Evolutionary conservation across 2,113 vertebrate genomes (phyloP).

Genomic region (Dasyornis broadbenti): DNA sequence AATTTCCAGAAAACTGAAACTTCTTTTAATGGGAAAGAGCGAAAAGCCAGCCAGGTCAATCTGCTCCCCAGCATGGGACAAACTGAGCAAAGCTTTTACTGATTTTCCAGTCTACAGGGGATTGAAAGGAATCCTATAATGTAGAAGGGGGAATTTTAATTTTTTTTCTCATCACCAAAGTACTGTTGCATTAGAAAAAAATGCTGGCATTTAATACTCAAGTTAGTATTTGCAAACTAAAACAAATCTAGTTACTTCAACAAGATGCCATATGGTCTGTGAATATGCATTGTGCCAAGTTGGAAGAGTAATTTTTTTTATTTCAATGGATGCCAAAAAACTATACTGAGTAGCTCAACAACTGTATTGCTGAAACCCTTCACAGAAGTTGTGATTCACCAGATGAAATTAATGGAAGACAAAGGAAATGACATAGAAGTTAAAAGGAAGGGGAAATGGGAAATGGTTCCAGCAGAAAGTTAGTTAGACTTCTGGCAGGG

Average conservation of each 20-base stretch:
- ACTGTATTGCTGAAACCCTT: background rate
- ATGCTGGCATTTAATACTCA: background rate
- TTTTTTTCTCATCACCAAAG: background rate
- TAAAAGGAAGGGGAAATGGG: background rate
- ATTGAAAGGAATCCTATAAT: background rate
- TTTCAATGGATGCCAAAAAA: background rate
- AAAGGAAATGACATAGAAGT: background rate
- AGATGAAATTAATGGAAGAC: background rate
- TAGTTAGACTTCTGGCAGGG: background rate
- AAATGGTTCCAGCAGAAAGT: background rate
- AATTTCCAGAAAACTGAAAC: background rate
- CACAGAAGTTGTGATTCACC: background rate
- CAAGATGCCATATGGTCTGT: background rate
- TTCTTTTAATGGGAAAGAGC: background rate
- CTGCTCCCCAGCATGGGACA: background rate
- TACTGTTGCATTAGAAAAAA: background rate
- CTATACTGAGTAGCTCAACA: background rate
- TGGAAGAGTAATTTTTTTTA: background rate
- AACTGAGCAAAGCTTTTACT: background rate
- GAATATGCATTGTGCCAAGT: background rate
- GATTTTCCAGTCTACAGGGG: background rate
- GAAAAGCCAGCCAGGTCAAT: background rate
- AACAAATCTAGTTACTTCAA: constrained; percentile 25
- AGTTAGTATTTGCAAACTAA: constrained; percentile 31
- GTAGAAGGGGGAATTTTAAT: background rate